Percentiles rank a stretch among this genome's conserved stretches.
Conservation (phyloP, 2,113 vertebrate species). For the Australoheros scitulus region DNA sequence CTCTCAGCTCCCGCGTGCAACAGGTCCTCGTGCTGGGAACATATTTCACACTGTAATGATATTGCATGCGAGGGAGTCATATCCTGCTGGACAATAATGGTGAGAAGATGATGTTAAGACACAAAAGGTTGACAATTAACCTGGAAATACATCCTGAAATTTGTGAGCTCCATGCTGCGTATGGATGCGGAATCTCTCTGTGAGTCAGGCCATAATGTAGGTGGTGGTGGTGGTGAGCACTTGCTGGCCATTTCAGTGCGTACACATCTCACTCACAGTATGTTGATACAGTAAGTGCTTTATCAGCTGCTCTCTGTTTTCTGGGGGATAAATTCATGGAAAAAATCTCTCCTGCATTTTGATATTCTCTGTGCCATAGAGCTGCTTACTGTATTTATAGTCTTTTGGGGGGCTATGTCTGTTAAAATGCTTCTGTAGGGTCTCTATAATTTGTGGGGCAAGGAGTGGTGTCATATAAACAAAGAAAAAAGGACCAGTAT, state of each 20-base stretch:
- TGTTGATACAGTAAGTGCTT: not conserved
- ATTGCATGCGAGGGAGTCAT: not conserved
- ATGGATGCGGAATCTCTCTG: not conserved
- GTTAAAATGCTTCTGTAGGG: not conserved
- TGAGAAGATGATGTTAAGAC: not conserved
- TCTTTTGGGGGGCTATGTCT: not conserved
- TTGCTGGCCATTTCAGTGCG: not conserved
- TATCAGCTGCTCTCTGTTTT: not conserved
- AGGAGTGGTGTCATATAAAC: not conserved
- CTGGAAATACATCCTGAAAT: not conserved
- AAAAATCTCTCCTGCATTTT: not conserved
- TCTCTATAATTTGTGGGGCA: not conserved
- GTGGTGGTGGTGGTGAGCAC: not conserved
- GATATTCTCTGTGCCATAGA: not conserved
- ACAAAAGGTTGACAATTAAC: slow-evolving; percentile 3
- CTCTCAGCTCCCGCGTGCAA: slow-evolving; percentile 28
- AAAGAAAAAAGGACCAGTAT: not conserved
- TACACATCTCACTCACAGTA: not conserved
- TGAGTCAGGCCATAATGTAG: slow-evolving; percentile 3
- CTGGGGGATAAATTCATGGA: not conserved
- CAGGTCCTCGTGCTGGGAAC: slow-evolving; percentile 30
- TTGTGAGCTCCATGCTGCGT: not conserved
- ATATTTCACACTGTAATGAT: slow-evolving; percentile 22
- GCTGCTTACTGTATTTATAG: not conserved
- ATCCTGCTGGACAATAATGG: slow-evolving; percentile 15